Base-by-base conservation (phyloP, 2,888 invertebrate genomes). In the Zele albiditarsus region DNA sequence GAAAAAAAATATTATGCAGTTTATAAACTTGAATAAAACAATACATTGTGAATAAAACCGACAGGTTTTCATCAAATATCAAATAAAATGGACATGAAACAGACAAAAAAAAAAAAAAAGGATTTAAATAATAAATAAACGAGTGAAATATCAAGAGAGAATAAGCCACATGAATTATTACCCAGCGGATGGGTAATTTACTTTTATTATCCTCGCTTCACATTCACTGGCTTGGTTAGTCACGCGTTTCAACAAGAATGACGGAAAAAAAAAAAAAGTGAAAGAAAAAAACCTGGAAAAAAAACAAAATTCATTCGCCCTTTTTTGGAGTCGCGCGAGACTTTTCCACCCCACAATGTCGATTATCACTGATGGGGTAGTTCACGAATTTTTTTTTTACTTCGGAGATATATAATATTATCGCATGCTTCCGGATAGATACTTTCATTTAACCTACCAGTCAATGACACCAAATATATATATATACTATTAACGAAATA, bases 181-280 rank as follows among this genome's bases (percentile, higher is more conserved):
- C 67, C 71, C 71, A 62, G 75, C 70, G 53, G 77, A 80, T 58
- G 76, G 78, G 71, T 76, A 79, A 80, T 78, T 78, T 80, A 77
- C 49, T 78, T 80, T 78, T 77, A 79, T 80, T 77, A 77, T 73
- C 74, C 72, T 74, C 73, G 57, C 73, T 77, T 79, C 28, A 69
- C 60, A 74, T 75, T 71, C 67, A 75, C 70, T 71, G 65, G 65
- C 38, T 71, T 53, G 74, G 69, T 49, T 71, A 71, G 73, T 73
- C 76, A 76, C 76, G 76, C 69, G 67, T 77, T 70, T 57, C 57
- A 28, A 73, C 66, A 42, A 69, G 67, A 63, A 73, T 73, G 70
- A 66, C 42, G 57, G 46, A 33, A 58, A 14, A 62, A 74, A 67
- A 73, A 74, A 71, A 73, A 78, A 38, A 69, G 38, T 49, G 23